Base-by-base conservation (phyloP, 2,888 invertebrate genomes). In the Torymus aiolomorphi region DNA sequence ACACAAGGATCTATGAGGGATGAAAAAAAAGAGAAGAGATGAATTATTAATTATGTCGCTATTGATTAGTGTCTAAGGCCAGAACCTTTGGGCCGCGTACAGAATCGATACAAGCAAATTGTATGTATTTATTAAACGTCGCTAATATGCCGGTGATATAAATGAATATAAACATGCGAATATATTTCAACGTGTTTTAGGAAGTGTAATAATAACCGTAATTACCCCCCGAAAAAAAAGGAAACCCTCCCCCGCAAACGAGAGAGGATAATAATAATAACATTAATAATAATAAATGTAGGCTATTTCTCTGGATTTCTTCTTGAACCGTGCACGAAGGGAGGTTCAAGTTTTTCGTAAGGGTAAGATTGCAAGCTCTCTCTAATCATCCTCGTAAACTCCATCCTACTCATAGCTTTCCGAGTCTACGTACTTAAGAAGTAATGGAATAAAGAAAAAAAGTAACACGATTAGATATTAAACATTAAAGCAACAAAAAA, bases 41-140 rank as follows among this genome's bases (percentile, higher is more conserved):
- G 42, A 84, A 83, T 84, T 83, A 83, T 83, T 84, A 82, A 81
- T 78, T 75, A 84, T 82, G 83, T 84, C 83, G 84, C 85, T 87
- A 88, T 88, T 88, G 87, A 87, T 87, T 88, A 88, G 87, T 86
- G 84, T 86, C 85, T 86, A 87, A 87, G 85, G 81, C 82, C 84
- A 65, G 12, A 57, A 14, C 14, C 24, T 84, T 83, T 83, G 77
- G 82, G 73, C 67, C 76, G 54, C 67, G 67, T 67, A 76, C 73
- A 76, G 66, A 18, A 73, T 77, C 66, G 76, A 81, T 79, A 76
- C 81, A 80, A 70, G 61, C 76, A 76, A 81, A 76, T 56, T 82
- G 70, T 82, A 42, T 42, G 76, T 82, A 82, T 74, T 79, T 62
- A 62, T 63, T 79, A 56, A 79, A 82, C 74, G 70, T 79, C 74